phyloP scores from a whole-genome alignment of 23 tunicate genomes.

The Trididemnum miniatum region DNA sequence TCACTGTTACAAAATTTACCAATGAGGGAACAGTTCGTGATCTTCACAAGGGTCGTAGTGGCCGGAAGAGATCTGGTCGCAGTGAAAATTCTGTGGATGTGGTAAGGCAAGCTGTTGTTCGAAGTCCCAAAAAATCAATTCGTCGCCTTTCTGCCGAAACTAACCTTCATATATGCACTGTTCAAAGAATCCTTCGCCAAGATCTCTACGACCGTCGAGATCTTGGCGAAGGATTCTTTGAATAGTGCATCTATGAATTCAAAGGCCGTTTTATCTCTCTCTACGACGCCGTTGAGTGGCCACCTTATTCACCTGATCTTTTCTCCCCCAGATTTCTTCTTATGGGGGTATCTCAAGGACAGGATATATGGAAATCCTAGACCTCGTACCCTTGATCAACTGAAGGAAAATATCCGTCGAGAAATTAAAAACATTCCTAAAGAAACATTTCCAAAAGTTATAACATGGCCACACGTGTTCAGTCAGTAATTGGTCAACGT shows the following conservation, averaged over 20 bases:
- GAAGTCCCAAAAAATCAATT: background rate
- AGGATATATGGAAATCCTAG: background rate
- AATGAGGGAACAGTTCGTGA: background rate
- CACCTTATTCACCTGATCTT: conserved; percentile 4
- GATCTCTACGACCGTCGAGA: background rate
- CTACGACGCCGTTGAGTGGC: conserved; percentile 7
- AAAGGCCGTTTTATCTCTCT: conserved; percentile 12
- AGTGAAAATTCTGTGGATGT: background rate
- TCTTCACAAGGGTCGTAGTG: background rate
- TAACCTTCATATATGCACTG: background rate
- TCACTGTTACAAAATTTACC: background rate
- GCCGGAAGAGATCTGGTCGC: background rate
- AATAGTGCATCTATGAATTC: no score
- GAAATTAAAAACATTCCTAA: conserved; percentile 1
- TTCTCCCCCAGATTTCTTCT: background rate
- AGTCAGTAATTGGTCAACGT: conserved; percentile 8
- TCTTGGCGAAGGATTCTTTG: no score
- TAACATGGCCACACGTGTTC: background rate
- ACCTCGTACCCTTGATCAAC: background rate
- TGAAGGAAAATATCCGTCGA: background rate
- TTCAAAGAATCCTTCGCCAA: background rate
- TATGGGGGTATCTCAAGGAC: conserved; percentile 3
- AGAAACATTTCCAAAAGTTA: background rate
- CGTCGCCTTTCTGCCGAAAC: conserved; percentile 9
- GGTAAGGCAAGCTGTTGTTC: conserved; percentile 11